phyloP scores from a whole-genome alignment of 2,797 vertebrate genomes.

The Centroberyx gerrardi region DNA sequence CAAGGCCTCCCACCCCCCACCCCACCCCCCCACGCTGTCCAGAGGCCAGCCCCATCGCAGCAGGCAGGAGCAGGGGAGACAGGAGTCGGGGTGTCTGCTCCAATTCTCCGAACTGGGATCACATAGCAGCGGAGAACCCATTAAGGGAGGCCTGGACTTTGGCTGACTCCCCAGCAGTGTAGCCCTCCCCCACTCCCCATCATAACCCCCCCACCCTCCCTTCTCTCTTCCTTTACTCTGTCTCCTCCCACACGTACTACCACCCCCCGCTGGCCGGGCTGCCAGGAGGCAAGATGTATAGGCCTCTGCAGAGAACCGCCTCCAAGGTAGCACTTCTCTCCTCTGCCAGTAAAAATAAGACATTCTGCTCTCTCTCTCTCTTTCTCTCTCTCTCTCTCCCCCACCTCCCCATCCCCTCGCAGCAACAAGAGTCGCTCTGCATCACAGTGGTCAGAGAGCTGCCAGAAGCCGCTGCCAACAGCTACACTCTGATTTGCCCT shows the following conservation, averaged over 20 bases:
- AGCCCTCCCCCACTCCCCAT: slow-evolving; percentile 61
- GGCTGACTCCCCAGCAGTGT: slow-evolving; percentile 84
- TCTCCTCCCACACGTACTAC: slow-evolving; percentile 60
- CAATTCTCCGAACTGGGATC: slow-evolving; percentile 77
- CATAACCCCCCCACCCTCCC: slow-evolving; percentile 29
- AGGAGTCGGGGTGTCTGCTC: slow-evolving; percentile 82
- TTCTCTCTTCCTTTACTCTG: slow-evolving; percentile 38
- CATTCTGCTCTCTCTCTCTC: slow-evolving; percentile 60
- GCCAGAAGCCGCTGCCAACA: slow-evolving; percentile 81
- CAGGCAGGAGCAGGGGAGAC: slow-evolving; percentile 54
- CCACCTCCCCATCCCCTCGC: slow-evolving; percentile 1
- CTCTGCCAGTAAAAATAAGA: slow-evolving; percentile 85
- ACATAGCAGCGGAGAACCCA: slow-evolving; percentile 73
- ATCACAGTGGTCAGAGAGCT: slow-evolving; percentile 65
- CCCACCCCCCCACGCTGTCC: slow-evolving; percentile 5
- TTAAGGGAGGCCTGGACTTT: slow-evolving; percentile 84
- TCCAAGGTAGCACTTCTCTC: slow-evolving; percentile 74
- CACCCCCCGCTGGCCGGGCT: slow-evolving; percentile 56
- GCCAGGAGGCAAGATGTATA: slow-evolving; percentile 81
- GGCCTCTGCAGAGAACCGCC: slow-evolving; percentile 73
- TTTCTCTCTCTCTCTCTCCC: slow-evolving; percentile 13
- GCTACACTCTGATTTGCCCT: slow-evolving; percentile 71
- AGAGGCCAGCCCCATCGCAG: slow-evolving; percentile 37
- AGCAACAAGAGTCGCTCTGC: slow-evolving; percentile 62
- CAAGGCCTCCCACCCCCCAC: background rate